Evolutionary conservation across 2,888 invertebrate species (phyloP), one percentile per base, ranked within the genome.

Genomic region (Lepidocyrtoides sp.): DNA sequence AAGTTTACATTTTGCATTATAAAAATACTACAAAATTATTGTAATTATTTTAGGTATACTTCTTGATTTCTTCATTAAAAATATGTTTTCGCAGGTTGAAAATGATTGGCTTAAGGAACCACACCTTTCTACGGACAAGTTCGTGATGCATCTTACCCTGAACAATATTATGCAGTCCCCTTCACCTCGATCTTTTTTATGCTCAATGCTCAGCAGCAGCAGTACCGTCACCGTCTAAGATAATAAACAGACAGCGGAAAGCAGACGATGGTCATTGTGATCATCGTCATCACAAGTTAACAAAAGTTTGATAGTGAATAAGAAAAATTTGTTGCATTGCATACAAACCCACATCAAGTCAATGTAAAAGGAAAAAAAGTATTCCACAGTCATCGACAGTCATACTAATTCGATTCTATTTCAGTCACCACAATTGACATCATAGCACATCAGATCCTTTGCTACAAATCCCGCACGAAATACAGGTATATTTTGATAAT

Each of bases 91-190:
- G 72, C 17, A n/a, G n/a, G n/a, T 36, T 69, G 8, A 36, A 72
- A 44, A 23, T 72, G 72, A 72, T 72, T 72, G 72, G 44, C 48
- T 14, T 69, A 66, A 86, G 75, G 41, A 89, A 89, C 89, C 89
- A 89, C 89, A 75, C 89, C 89, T 89, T 72, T 89, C 23, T 72
- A 75, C 69, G 75, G 75, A 75, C 82, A 83, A 75, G 82, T 77
- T 89, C 89, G 89, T 89, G 89, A 83, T 83, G 75, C 51, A 89
- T 82, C 82, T 89, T 77, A 89, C 89, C 89, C 89, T 89, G 89
- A 89, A 84, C 54, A 79, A 54, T 79, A 14, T 14, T 23, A 17
- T 84, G 83, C 83, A 89, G 66, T 89, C 82, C 89, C 89, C 89
- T 89, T 89, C 89, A 89, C 89, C 89, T 89, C 89, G 83, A 89